Base-by-base conservation (phyloP, 2,797 vertebrate genomes). In the Argyrosomus regius region DNA sequence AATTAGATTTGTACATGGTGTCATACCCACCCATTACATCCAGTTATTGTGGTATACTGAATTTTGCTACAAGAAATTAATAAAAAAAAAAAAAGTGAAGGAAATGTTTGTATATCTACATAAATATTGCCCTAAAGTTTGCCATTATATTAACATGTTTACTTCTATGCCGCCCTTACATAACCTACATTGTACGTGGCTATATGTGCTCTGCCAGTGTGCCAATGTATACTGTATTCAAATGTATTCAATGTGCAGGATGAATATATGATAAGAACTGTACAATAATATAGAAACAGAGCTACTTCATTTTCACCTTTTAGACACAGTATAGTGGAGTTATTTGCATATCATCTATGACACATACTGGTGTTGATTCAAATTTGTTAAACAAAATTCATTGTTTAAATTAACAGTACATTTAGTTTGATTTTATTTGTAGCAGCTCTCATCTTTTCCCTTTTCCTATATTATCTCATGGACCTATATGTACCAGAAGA, bases 1-100 rank as follows among this genome's bases (percentile, higher is more conserved):
- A 63, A 79, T 82, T 60, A 66, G 13, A 84, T 59, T 45, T 71
- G 14, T 54, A 61, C 14, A 39, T 26, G 28, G 26, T 48, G 56
- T 58, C 16, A 17, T 49, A 58, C 18, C 18, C 9, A 65, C 26
- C 17, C 26, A 52, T 54, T 71, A 45, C 20, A 53, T 0, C 1
- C 13, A 0, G 3, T 26, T 76, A 57, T 61, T 56, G 39, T 31
- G 4, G 10, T 63, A 53, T 31, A 13, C 57, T 52, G 31, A 12
- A n/a, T 66, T 68, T 72, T 31, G 46, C 8, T 66, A 22, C 22
- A 31, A 66, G 11, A 67, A 50, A 65, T 56, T 0, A 43, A 18
- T 68, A 9, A 26, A 26, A 26, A 26, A 26, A 39, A 12, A 64
- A 68, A 65, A 61, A 28, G 26, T 18, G 5, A 49, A 48, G 52